Conservation (phyloP, 1,140 invertebrate species). For the Cotesia vestalis region DNA sequence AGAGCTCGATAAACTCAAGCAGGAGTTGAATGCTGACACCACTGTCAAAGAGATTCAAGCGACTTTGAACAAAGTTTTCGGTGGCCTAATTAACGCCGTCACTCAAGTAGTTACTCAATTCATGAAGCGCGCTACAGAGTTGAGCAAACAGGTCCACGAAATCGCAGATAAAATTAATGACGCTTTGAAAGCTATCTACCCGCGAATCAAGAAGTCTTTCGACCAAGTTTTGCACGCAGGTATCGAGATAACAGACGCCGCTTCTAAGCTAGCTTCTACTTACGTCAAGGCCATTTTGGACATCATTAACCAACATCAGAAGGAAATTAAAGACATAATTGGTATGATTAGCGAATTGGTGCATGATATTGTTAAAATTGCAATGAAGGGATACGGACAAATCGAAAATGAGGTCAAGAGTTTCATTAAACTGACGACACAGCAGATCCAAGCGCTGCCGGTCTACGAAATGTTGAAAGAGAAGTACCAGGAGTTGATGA, state of each 20-base stretch:
- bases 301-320: slow-evolving; percentile 71
- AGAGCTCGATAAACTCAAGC: slow-evolving; percentile 70
- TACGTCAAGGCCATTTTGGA: slow-evolving; percentile 66
- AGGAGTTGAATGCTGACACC: slow-evolving; percentile 74
- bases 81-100: slow-evolving; percentile 55
- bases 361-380: slow-evolving; percentile 65
- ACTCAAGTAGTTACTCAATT: slow-evolving; percentile 59
- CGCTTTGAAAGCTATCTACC: slow-evolving; percentile 56
- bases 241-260: slow-evolving; percentile 62
- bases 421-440: slow-evolving; percentile 58
- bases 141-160: slow-evolving; percentile 62
- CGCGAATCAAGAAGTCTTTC: slow-evolving; percentile 69
- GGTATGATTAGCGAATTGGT: slow-evolving; percentile 66
- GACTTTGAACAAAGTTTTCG: slow-evolving; percentile 67
- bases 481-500: slow-evolving; percentile 53
- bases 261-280: slow-evolving; percentile 64
- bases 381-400: slow-evolving; percentile 62
- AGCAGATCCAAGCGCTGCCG: slow-evolving; percentile 69
- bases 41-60: slow-evolving; percentile 73
- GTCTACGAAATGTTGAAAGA: slow-evolving; percentile 67
- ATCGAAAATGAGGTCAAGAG: slow-evolving; percentile 65
- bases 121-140: slow-evolving; percentile 51
- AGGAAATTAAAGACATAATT: slow-evolving; percentile 73
- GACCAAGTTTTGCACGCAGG: slow-evolving; percentile 60
- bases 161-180: slow-evolving; percentile 62